Evolutionary conservation across 2,888 invertebrate species (phyloP).

Genomic region (Dugesia japonica): DNA sequence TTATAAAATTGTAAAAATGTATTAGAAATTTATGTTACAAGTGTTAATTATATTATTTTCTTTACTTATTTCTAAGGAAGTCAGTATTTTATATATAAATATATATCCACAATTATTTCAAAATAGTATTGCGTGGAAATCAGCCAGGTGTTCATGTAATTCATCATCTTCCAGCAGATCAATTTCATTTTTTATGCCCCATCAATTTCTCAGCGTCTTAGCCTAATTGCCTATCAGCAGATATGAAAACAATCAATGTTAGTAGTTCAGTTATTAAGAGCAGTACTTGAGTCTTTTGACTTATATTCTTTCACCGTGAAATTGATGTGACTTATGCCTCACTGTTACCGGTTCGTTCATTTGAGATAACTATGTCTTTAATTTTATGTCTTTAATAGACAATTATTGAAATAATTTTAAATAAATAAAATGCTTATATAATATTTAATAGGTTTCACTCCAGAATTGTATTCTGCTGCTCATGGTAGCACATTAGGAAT

Average conservation of each 20-base stretch:
- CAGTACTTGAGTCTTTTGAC: constrained; percentile 9
- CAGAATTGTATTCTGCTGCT: not conserved
- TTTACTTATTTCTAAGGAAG: not conserved
- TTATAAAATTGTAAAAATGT: not conserved
- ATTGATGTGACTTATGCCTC: constrained; percentile 16
- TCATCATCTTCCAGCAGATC: constrained; percentile 15
- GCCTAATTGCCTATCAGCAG: constrained; percentile 20
- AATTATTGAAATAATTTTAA: not conserved
- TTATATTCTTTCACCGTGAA: constrained; percentile 15
- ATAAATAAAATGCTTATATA: too few relatives aligned
- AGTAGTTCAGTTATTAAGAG: constrained; percentile 16
- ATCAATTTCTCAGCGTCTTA: constrained; percentile 20
- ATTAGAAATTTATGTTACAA: not conserved
- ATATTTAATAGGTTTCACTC: constrained; percentile 11
- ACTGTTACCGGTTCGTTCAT: not conserved
- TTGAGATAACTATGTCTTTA: not conserved
- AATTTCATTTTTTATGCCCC: constrained; percentile 20
- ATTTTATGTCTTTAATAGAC: not conserved
- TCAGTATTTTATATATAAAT: not conserved
- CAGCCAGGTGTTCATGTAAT: constrained; percentile 20
- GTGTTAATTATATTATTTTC: not conserved
- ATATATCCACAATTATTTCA: not conserved
- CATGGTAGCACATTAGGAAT: not conserved
- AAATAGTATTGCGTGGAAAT: constrained; percentile 6
- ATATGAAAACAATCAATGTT: constrained; percentile 14